Conservation (phyloP, 2,888 invertebrate genomes). For the Electrophaes corylata region DNA sequence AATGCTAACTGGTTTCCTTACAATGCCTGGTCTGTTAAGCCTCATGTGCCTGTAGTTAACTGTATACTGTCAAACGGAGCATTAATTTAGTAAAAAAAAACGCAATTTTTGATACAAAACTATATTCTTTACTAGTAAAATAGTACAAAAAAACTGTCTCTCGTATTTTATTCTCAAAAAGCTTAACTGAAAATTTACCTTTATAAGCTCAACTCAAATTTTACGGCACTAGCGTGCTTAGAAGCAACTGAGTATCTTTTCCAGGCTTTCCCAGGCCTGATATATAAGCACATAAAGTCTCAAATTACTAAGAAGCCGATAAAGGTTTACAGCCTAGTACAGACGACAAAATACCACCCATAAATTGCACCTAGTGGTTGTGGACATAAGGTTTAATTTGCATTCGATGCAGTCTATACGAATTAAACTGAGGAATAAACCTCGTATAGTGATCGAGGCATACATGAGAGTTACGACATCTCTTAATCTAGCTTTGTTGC, state of each 20-base stretch:
- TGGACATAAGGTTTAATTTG: constrained; percentile 26
- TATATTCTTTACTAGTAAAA: not conserved
- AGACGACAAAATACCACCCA: constrained; percentile 11
- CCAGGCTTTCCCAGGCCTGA: constrained; percentile 40
- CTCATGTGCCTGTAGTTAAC: too few species aligned
- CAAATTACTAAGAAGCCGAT: constrained; percentile 54
- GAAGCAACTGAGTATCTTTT: constrained; percentile 28
- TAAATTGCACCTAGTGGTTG: constrained; percentile 3
- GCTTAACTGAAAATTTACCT: constrained; percentile 14
- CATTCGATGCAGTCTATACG: constrained; percentile 1
- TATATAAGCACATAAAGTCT: constrained; percentile 50
- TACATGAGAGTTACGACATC: constrained; percentile 40
- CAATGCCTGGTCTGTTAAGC: too few species aligned
- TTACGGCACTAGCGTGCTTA: constrained; percentile 36
- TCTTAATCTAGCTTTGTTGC: constrained; percentile 43
- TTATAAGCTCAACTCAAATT: constrained; percentile 33
- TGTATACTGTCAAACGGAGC: too few species aligned
- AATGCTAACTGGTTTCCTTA: too few species aligned
- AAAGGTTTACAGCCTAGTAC: constrained; percentile 50
- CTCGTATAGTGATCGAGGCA: constrained; percentile 38
- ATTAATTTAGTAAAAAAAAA: too few species aligned
- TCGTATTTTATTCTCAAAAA: constrained; percentile 29
- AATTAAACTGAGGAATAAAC: constrained; percentile 9
- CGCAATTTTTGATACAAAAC: too few species aligned
- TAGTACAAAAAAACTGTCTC: not conserved